Base-by-base conservation (phyloP, 2,113 vertebrate species). In the Mesoclemmys tuberculata region DNA sequence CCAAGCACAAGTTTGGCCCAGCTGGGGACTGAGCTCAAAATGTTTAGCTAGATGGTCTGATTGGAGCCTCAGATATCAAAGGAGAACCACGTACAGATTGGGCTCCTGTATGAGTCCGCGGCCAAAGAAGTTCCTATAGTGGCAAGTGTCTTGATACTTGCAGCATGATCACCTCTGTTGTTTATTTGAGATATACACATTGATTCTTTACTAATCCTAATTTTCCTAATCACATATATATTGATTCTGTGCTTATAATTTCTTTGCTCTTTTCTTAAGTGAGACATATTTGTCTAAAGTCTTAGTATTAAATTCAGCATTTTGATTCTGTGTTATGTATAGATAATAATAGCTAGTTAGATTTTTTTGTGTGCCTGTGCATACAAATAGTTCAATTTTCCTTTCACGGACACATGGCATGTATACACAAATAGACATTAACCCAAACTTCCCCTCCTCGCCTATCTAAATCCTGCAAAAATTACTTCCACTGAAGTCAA, bases 401-500 rank as follows among this genome's bases (percentile, higher is more conserved):
- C 61, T 68, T 68, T 71, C n/a, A 38, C 9, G 4, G n/a, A 71
- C 64, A 0, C 61, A 74, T 74, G 22, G 3, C 48, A 26, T 84
- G 89, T 49, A 80, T 29, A 38, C 8, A 41, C 27, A 52, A 84
- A 3, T 77, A 88, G 88, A 41, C 51, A 82, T 31, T 78, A 86
- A 77, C 3, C 84, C 35, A 84, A 35, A 49, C 46, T 92, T 52
- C 92, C 38, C 12, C 26, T 89, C 22, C 35, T 8, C 88, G 82
- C 90, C 14, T 31, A 91, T 92, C 38, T 24, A 84, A 85, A 78
- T 88, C 12, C 35, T 97, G 78, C 16, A 88, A 86, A 81, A 87
- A 3, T 31, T 84, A 41, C 3, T 44, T 41, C 48, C n/a, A 49
- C 41, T 89, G 26, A 87, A 84, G 3, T 86, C 10, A 88, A 7